A percentile compares a stretch with the other conserved stretches of the same genome.
Evolutionary conservation across 2,113 vertebrate genomes (phyloP).

Genomic region (Gnathonemus longibarbis): DNA sequence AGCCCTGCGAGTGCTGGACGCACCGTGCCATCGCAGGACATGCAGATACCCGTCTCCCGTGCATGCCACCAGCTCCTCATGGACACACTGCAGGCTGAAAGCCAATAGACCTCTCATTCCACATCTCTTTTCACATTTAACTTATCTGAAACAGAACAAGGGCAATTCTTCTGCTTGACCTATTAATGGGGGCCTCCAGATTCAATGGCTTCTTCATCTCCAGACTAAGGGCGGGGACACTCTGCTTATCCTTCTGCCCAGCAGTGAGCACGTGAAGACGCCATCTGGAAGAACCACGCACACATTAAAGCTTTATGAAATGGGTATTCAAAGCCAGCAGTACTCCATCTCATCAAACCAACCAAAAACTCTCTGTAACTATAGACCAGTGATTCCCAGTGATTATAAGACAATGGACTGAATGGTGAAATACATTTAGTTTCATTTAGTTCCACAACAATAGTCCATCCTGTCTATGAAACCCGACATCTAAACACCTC

Average conservation of each 20-base stretch:
- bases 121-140: neutral
- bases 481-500: neutral
- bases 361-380: neutral
- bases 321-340: neutral
- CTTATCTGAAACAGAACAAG: neutral
- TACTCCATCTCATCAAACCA: neutral
- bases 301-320: neutral
- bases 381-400: neutral
- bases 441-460: neutral
- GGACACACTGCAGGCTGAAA: conserved; percentile 79
- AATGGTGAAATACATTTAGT: neutral
- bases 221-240: conserved; percentile 80
- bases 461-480: neutral
- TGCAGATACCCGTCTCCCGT: conserved; percentile 89
- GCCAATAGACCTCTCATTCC: neutral
- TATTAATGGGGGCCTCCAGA: conserved; percentile 86
- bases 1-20: conserved; percentile 83
- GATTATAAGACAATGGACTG: neutral
- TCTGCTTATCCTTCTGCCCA: conserved; percentile 92
- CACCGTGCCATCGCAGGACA: conserved; percentile 88
- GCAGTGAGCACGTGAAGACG: conserved; percentile 77
- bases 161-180: conserved; percentile 42
- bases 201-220: conserved; percentile 90
- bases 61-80: conserved; percentile 84
- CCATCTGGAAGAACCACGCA: conserved; percentile 63